Conservation (phyloP, 2,888 invertebrate genomes). For the Amaurobius ferox region DNA sequence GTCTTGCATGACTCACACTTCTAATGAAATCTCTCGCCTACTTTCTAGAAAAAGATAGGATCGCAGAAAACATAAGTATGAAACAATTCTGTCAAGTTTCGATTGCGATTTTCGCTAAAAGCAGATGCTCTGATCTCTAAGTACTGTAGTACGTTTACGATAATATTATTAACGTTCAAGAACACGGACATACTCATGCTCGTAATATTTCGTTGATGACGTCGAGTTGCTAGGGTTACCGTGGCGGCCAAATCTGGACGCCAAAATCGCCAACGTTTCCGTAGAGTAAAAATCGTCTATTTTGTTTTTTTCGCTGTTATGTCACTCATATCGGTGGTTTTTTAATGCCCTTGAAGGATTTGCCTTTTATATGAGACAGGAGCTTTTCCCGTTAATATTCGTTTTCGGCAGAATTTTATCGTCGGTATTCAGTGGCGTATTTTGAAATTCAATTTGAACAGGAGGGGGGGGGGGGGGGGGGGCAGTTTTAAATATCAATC, state of each 20-base stretch:
- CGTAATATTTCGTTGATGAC: slow-evolving; percentile 64
- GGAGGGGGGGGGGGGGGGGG: too few relatives aligned
- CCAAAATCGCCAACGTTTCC: slow-evolving; percentile 45
- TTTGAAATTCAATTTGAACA: too few relatives aligned
- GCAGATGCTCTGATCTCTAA: background rate
- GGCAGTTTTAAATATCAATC: too few relatives aligned
- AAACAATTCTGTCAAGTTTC: background rate
- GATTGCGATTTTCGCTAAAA: background rate
- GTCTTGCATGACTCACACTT: slow-evolving; percentile 31
- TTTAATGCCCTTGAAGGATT: too few relatives aligned
- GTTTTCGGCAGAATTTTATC: too few relatives aligned
- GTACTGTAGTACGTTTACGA: background rate
- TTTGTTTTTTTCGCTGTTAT: too few relatives aligned
- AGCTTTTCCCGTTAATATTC: too few relatives aligned
- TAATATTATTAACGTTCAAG: background rate
- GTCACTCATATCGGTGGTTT: too few relatives aligned
- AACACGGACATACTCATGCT: slow-evolving; percentile 28
- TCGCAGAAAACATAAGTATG: background rate
- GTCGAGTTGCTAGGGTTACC: slow-evolving; percentile 39
- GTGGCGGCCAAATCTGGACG: background rate
- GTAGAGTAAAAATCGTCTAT: background rate
- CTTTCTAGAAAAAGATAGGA: background rate
- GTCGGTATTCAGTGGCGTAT: too few relatives aligned
- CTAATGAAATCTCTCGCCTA: background rate
- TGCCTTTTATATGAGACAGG: too few relatives aligned